Conservation (phyloP, 2,797 vertebrate species). For the Manis pentadactyla region DNA sequence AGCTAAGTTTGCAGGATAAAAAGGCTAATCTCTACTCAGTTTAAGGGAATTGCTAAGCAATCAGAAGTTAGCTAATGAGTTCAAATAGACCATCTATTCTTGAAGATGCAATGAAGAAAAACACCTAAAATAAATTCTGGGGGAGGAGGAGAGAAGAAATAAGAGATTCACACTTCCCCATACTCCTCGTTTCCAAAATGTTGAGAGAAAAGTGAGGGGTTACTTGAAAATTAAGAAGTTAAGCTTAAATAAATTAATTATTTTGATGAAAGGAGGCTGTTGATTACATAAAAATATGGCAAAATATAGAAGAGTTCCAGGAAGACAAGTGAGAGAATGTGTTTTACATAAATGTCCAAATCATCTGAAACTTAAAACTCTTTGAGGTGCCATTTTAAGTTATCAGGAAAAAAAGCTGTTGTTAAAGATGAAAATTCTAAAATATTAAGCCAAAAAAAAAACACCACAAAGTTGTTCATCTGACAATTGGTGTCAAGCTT, state of each 20-base stretch:
- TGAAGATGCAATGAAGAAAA: conserved; percentile 56
- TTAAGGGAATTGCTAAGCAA: conserved; percentile 38
- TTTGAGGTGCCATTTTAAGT: background rate
- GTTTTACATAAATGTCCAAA: background rate
- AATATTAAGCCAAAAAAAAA: background rate
- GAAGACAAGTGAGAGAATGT: background rate
- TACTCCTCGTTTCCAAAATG: conserved; percentile 22
- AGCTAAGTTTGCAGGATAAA: background rate
- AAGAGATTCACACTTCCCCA: conserved; percentile 22
- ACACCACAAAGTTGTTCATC: too few relatives aligned
- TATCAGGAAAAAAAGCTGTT: background rate
- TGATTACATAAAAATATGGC: conserved; percentile 7
- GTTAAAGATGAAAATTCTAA: background rate
- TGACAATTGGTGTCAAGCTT: background rate
- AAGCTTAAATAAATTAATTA: background rate
- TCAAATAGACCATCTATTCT: conserved; percentile 70
- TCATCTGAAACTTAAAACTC: background rate
- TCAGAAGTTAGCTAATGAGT: conserved; percentile 62
- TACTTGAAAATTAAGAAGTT: conserved; percentile 46
- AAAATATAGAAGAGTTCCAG: conserved; percentile 1
- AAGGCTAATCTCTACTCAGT: background rate
- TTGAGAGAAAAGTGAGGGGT: conserved; percentile 19
- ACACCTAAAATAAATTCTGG: conserved; percentile 62
- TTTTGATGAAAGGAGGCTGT: background rate
- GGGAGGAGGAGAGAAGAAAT: conserved; percentile 47